Conservation (phyloP, 2,888 invertebrate genomes). For the Bellardia bayeri region DNA sequence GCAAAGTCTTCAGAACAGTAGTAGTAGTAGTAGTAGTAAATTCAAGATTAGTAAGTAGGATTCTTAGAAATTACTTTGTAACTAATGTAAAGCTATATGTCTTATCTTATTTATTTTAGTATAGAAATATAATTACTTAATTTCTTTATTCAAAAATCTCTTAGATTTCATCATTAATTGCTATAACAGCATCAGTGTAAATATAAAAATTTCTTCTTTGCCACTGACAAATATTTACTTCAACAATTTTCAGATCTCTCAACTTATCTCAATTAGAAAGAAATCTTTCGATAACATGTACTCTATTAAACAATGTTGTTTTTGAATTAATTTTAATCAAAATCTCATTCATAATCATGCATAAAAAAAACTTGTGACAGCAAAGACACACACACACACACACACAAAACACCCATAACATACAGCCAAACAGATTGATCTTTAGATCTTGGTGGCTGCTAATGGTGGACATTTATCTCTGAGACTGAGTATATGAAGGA, state of each 20-base stretch:
- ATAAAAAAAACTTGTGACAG: constrained; percentile 61
- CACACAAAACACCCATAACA: constrained; percentile 30
- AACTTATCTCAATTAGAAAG: constrained; percentile 53
- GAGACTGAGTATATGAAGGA: not conserved
- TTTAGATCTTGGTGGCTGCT: constrained; percentile 59
- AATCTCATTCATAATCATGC: constrained; percentile 73
- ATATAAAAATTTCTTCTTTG: not conserved
- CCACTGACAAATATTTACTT: not conserved
- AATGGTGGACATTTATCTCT: constrained; percentile 41
- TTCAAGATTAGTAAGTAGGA: no score
- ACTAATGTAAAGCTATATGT: no score
- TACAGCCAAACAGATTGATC: constrained; percentile 66
- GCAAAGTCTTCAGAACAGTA: no score
- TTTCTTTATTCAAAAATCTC: not conserved
- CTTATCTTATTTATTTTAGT: no score
- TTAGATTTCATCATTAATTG: constrained; percentile 19
- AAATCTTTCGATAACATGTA: constrained; percentile 69
- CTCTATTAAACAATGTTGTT: constrained; percentile 66
- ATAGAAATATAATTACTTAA: not conserved
- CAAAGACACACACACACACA: constrained; percentile 17
- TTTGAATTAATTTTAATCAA: constrained; percentile 73
- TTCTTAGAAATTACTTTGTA: no score
- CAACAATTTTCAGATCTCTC: constrained; percentile 11
- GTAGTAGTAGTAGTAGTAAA: no score
- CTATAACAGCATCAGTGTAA: not conserved